Evolutionary conservation across 2,113 vertebrate genomes (phyloP).

Genomic region (Kobus ellipsiprymnus): DNA sequence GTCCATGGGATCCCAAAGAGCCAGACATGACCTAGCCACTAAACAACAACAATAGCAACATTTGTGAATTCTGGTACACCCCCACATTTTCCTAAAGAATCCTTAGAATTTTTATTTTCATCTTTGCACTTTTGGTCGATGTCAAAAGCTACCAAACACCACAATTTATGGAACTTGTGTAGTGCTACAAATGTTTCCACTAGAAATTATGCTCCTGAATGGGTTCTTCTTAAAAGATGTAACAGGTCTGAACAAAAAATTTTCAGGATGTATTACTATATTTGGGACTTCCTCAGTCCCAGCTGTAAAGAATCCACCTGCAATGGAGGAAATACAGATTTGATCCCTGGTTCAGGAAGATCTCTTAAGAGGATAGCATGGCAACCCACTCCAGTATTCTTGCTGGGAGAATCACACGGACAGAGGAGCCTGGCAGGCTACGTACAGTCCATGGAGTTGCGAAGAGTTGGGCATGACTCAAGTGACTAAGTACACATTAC

Average conservation of each 20-base stretch:
- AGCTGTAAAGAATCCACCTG: not conserved
- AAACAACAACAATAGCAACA: not conserved
- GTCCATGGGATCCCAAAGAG: not conserved
- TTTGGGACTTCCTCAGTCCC: not conserved
- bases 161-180: not conserved
- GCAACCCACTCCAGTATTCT: not conserved
- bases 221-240: not conserved
- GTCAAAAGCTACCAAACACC: not conserved
- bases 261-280: not conserved
- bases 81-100: not conserved
- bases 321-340: not conserved
- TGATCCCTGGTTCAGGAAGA: not conserved
- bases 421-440: not conserved
- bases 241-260: not conserved
- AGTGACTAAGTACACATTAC: not conserved
- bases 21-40: not conserved
- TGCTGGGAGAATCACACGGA: not conserved
- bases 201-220: not conserved
- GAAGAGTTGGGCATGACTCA: not conserved
- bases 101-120: not conserved
- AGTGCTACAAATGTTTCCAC: not conserved
- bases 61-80: not conserved
- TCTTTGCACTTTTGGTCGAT: not conserved
- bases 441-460: not conserved
- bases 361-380: not conserved